Base-by-base conservation (phyloP, 2,888 invertebrate genomes). In the Deroplatys truncata region DNA sequence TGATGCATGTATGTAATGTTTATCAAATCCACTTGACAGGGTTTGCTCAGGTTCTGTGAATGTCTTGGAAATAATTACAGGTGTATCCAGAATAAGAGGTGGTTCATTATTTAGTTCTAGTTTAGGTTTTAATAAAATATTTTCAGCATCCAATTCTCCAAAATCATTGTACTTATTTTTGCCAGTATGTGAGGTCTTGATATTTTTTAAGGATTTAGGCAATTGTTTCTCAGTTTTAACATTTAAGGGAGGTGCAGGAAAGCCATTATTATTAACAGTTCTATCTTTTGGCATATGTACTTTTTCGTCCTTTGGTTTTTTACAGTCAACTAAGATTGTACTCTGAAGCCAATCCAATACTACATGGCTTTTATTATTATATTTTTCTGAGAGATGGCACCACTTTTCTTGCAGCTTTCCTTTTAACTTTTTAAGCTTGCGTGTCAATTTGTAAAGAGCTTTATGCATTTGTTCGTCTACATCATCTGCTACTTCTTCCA, bases 381-480 rank as follows among this genome's bases (percentile, higher is more conserved):
- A 43, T 28, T 87, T 35, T 15, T 87, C n/a, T 87, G 16, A 35
- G 35, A 87, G n/a, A 28, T 87, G 31, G n/a, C 87, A 87, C 87
- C 87, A 87, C 29, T 87, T 87, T 25, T 87, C 56, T 9, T 87
- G 82, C 87, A 87, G 43, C 7, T 87, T 87, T 31, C 83, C 43
- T n/a, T 87, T 87, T 35, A 35, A 82, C 83, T 87, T 87, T 35
- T 83, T 82, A 31, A 87, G 35, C n/a, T 83, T 87, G 28, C 87
- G 28, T 43, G 43, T 43, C 82, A 87, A 35, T 87, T 16, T 87
- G 28, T 82, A 28, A n/a, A 87, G 28, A 15, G 35, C 16, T 87
- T 87, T 87, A 43, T 82, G 43, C 87, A 87, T 35, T n/a, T 87
- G 87, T 13, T 87, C 87, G 83, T 87, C 87, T 82, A 87, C 83